Evolutionary conservation across 2,113 vertebrate species (phyloP).

Genomic region (Ellobius talpinus): DNA sequence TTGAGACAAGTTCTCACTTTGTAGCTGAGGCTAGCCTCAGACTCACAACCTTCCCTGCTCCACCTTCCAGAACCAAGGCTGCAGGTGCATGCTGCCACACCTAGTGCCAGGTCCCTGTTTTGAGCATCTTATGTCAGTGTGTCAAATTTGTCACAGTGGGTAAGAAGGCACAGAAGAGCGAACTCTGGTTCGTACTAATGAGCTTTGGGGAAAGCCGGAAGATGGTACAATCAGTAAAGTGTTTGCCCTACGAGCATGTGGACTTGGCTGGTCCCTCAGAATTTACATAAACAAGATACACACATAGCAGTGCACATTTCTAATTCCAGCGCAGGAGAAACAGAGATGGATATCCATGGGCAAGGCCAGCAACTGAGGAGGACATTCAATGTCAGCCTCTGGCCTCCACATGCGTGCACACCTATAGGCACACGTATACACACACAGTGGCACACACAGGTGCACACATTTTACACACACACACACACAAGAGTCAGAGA

Average conservation of each 20-base stretch:
- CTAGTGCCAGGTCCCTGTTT: neutral
- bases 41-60: neutral
- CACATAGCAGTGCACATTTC: neutral
- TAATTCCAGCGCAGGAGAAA: too few species aligned
- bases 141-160: neutral
- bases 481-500: neutral
- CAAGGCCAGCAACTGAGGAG: neutral
- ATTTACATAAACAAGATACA: neutral
- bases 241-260: neutral
- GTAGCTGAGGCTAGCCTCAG: neutral
- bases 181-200: neutral
- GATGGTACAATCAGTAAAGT: neutral
- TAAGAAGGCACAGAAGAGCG: neutral
- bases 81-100: neutral
- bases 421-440: neutral
- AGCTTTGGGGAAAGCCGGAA: neutral
- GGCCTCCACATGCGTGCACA: neutral
- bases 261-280: neutral
- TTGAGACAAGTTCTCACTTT: neutral
- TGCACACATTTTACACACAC: neutral
- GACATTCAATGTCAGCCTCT: too few species aligned
- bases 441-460: neutral
- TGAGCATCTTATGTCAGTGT: neutral
- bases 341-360: neutral
- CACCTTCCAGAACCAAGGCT: too few species aligned